Conservation (phyloP, 2,888 invertebrate genomes). For the Microplitis deprimator region DNA sequence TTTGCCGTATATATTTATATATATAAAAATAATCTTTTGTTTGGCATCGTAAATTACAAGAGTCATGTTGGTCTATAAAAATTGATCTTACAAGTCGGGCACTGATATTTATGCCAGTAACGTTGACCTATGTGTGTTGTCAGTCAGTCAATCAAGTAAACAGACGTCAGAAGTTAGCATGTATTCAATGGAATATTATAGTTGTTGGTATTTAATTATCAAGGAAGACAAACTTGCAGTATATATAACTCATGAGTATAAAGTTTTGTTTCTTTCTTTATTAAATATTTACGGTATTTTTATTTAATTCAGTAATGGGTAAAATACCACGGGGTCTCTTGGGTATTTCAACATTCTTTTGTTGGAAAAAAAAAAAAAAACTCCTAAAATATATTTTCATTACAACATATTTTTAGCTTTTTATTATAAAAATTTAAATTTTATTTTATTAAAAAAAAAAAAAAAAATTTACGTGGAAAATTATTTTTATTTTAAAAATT, state of each 20-base stretch:
- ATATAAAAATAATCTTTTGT: neutral
- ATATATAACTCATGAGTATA: neutral
- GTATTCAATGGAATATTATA: neutral
- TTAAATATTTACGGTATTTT: neutral
- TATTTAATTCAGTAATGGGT: neutral
- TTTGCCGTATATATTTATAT: neutral
- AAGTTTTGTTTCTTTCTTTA: neutral
- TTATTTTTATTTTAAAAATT: neutral
- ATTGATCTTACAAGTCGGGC: conserved; percentile 28
- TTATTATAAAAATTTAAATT: neutral
- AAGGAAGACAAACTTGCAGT: neutral
- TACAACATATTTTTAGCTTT: neutral
- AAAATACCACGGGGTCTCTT: neutral
- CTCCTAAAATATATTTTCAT: neutral
- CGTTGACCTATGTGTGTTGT: conserved; percentile 39
- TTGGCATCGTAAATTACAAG: neutral
- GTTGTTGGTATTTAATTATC: neutral
- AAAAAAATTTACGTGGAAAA: neutral
- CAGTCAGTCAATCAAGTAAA: conserved; percentile 47
- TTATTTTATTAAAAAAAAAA: neutral
- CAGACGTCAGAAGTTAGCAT: conserved; percentile 39
- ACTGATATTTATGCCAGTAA: conserved; percentile 35
- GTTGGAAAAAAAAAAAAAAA: neutral
- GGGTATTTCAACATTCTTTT: neutral
- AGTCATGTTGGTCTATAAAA: conserved; percentile 9